Evolutionary conservation across 1,140 invertebrate species (phyloP).

Genomic region (Helicoverpa armigera): DNA sequence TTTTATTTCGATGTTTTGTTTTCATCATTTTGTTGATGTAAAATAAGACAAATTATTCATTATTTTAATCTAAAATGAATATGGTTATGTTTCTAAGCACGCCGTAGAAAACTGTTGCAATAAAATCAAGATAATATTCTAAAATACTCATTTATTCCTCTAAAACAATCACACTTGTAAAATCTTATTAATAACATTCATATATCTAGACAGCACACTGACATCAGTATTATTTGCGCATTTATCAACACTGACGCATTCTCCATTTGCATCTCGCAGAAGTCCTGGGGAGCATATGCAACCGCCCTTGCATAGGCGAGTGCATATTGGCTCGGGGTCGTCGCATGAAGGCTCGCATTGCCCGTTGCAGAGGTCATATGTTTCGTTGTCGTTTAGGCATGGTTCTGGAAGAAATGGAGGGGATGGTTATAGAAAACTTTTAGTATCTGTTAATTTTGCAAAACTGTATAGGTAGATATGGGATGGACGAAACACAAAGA

Average conservation of each 20-base stretch:
- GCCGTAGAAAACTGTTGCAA: no score
- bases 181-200: slow-evolving; percentile 75
- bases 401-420: slow-evolving; percentile 62
- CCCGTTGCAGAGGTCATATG: slow-evolving; percentile 73
- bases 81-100: no score
- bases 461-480: no score
- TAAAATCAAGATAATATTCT: no score
- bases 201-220: slow-evolving; percentile 64
- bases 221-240: slow-evolving; percentile 67
- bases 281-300: slow-evolving; percentile 75
- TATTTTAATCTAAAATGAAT: no score
- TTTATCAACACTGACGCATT: slow-evolving; percentile 73
- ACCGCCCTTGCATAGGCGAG: slow-evolving; percentile 65
- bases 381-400: slow-evolving; percentile 77
- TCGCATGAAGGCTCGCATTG: slow-evolving; percentile 66
- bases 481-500: no score
- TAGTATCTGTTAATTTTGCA: no score
- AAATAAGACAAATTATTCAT: not conserved
- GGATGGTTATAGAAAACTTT: not conserved
- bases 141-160: not conserved
- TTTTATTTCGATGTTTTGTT: no score
- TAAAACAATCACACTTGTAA: slow-evolving; percentile 50
- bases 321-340: slow-evolving; percentile 63
- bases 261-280: slow-evolving; percentile 62
- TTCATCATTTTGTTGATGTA: not conserved